Evolutionary conservation across 2,888 invertebrate species (phyloP).

Genomic region (Ormyrus labotus): DNA sequence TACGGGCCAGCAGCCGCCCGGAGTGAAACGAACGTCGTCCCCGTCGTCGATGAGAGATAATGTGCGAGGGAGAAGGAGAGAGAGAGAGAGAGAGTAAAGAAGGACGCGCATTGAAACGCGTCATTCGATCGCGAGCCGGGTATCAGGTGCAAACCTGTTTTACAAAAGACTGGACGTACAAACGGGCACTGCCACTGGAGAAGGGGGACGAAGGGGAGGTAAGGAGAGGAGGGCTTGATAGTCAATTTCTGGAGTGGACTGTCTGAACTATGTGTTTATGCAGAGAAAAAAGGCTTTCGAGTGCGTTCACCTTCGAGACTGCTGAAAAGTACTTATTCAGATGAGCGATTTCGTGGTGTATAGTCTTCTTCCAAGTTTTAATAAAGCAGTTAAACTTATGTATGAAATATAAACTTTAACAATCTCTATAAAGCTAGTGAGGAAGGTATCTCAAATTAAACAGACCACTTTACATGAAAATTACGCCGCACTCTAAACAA

Average conservation of each 20-base stretch:
- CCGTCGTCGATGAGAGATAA: slow-evolving; percentile 37
- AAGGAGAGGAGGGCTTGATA: background rate
- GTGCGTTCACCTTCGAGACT: no score
- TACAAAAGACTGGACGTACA: slow-evolving; percentile 46
- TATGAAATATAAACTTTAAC: background rate
- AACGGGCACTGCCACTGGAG: background rate
- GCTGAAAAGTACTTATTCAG: no score
- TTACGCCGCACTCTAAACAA: no score
- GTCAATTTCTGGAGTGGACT: background rate
- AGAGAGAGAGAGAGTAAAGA: background rate
- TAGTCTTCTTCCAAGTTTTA: no score
- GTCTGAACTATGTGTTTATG: no score
- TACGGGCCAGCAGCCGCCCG: background rate
- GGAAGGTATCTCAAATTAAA: no score
- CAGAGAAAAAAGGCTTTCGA: no score
- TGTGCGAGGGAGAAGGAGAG: background rate
- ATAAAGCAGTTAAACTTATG: no score
- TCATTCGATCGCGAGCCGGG: slow-evolving; percentile 73
- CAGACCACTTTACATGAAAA: no score
- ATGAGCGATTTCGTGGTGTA: no score
- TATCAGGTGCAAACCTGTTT: slow-evolving; percentile 76
- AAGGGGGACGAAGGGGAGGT: background rate
- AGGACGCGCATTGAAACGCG: slow-evolving; percentile 64
- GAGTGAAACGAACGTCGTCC: slow-evolving; percentile 5
- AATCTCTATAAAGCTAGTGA: background rate